Conservation (phyloP, 2,113 vertebrate species). For the Pantherophis guttatus region DNA sequence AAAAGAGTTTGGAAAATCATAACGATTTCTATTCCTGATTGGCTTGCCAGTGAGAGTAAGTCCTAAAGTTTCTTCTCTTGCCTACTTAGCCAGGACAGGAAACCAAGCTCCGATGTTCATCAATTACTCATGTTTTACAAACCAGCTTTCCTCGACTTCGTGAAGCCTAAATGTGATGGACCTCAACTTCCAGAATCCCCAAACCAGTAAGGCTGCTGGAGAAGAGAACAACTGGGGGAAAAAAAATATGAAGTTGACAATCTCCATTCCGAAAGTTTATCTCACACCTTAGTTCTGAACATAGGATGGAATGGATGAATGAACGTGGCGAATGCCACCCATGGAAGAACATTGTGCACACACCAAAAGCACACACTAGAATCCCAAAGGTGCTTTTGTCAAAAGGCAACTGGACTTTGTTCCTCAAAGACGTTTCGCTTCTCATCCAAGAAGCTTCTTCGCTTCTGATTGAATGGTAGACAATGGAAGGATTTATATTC, state of each 20-base stretch:
- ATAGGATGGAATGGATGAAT: neutral
- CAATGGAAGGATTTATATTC: too few relatives aligned
- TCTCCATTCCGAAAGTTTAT: neutral
- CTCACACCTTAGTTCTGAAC: neutral
- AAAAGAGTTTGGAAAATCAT: too few relatives aligned
- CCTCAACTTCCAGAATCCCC: neutral
- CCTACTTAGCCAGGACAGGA: neutral
- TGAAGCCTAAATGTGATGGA: neutral
- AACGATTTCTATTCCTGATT: neutral
- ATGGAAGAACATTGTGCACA: neutral
- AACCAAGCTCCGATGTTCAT: neutral
- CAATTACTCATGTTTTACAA: neutral
- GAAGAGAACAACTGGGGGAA: neutral
- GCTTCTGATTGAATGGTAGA: too few relatives aligned
- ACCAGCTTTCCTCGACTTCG: neutral
- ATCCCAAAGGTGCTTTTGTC: too few relatives aligned
- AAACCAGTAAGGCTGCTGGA: neutral
- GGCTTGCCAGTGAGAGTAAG: neutral
- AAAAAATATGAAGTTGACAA: neutral
- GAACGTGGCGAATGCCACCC: neutral
- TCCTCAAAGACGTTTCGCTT: too few relatives aligned
- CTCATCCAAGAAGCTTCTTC: too few relatives aligned
- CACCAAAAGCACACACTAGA: neutral
- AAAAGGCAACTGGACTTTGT: too few relatives aligned
- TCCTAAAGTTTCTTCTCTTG: neutral